phyloP scores from a whole-genome alignment of 2,113 vertebrate genomes.

The Cryptotis parvus region DNA sequence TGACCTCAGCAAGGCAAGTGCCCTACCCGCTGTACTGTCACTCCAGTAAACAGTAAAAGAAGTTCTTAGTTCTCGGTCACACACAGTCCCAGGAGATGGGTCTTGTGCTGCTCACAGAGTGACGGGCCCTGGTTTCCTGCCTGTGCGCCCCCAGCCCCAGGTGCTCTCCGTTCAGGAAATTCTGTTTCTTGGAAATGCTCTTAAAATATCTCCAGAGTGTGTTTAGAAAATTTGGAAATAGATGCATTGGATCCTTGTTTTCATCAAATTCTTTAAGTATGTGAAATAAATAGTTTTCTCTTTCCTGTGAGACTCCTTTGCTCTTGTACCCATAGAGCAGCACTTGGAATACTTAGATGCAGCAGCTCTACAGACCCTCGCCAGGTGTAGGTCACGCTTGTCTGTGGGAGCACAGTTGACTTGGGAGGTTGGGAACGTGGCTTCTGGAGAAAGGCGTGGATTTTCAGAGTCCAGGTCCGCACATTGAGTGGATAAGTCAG shows the following conservation, averaged over 20 bases:
- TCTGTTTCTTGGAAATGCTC: background rate
- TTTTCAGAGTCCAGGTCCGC: slow-evolving; percentile 10
- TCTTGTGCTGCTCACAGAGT: background rate
- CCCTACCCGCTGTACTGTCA: background rate
- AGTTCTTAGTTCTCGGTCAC: background rate
- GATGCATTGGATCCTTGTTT: too few relatives aligned
- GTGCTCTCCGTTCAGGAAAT: slow-evolving; percentile 36
- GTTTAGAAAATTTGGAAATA: background rate
- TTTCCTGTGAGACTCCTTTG: slow-evolving; percentile 24
- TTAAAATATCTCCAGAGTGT: slow-evolving; percentile 15
- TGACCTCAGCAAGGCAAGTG: too few relatives aligned
- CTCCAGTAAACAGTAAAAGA: background rate
- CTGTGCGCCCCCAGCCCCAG: background rate
- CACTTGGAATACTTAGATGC: background rate
- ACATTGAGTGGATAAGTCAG: background rate
- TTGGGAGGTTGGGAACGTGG: slow-evolving; percentile 6
- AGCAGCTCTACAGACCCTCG: background rate
- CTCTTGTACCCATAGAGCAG: background rate
- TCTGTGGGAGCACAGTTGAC: background rate
- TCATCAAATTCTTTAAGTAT: background rate
- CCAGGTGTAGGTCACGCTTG: background rate
- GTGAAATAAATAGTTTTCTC: slow-evolving; percentile 43
- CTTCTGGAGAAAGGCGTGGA: background rate
- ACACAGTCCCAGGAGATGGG: background rate
- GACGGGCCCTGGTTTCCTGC: too few relatives aligned